Conservation (phyloP, 2,888 invertebrate species). For the Andrena bucephala region DNA sequence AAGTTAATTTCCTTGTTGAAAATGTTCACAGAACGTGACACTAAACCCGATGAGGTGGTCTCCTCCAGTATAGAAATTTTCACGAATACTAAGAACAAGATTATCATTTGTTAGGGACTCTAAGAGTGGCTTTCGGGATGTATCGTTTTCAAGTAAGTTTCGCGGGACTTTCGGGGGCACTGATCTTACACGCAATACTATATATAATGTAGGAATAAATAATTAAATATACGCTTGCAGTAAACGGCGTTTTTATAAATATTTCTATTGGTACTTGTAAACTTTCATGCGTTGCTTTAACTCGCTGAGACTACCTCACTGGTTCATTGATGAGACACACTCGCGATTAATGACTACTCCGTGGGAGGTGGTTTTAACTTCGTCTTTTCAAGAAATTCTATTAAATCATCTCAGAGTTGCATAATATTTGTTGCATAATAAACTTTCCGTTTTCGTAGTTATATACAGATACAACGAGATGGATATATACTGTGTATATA, state of each 20-base stretch:
- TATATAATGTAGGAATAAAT: slow-evolving; percentile 38
- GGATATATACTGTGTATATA: slow-evolving; percentile 53
- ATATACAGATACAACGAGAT: slow-evolving; percentile 67
- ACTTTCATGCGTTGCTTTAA: slow-evolving; percentile 42
- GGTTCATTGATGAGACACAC: slow-evolving; percentile 18
- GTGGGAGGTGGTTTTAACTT: slow-evolving; percentile 44
- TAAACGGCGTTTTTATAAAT: slow-evolving; percentile 50
- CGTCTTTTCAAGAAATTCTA: slow-evolving; percentile 40
- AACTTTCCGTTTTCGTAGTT: slow-evolving; percentile 64
- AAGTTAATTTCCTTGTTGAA: slow-evolving; percentile 56
- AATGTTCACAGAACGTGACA: slow-evolving; percentile 32
- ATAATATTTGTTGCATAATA: slow-evolving; percentile 64
- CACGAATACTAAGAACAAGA: slow-evolving; percentile 22
- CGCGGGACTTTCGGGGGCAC: slow-evolving; percentile 37
- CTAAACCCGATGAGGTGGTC: slow-evolving; percentile 45
- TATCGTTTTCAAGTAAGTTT: slow-evolving; percentile 28
- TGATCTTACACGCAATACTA: slow-evolving; percentile 34
- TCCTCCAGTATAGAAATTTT: slow-evolving; percentile 34
- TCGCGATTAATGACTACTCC: slow-evolving; percentile 32
- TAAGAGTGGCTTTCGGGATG: slow-evolving; percentile 36
- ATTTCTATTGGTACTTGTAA: slow-evolving; percentile 44
- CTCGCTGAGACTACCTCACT: slow-evolving; percentile 41
- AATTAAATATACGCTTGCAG: slow-evolving; percentile 42
- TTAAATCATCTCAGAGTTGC: slow-evolving; percentile 49
- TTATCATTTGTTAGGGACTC: slow-evolving; percentile 33